Evolutionary conservation across 1,140 invertebrate genomes (phyloP), one percentile per base, ranked within the genome.

Genomic region (Microplitis mediator): DNA sequence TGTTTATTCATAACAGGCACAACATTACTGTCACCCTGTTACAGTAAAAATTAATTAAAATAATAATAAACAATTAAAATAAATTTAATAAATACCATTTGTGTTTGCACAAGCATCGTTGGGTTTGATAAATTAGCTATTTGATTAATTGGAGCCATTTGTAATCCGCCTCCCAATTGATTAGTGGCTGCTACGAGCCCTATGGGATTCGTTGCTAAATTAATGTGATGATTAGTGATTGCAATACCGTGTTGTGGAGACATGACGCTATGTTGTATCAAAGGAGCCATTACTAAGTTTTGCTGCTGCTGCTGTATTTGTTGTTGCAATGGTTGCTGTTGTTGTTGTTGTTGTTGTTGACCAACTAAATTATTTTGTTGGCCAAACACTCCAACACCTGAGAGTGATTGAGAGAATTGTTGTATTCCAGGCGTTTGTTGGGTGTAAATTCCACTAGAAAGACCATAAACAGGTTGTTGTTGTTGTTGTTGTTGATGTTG

Each of bases 51-150:
- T 32, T 6, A 56, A 72, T 6, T 51, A 60, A 67, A 66, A 51
- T 14, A 2, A 23, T 4, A 51, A 2, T 16, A 56, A 56, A 56
- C 14, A 64, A 51, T 52, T 65, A 54, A 52, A 65, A 14, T 62
- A 39, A 60, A 23, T 69, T 62, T 65, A 14, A 36, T 45, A 68
- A 62, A 64, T 79, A 84, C 79, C 81, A 83, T 81, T 79, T 82
- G 82, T 73, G 80, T 78, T 74, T 82, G 84, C 78, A 86, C 81
- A 11, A 76, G 9, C 70, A 85, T 78, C 3, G 77, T 64, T 50
- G 79, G 11, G 72, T 81, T 86, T n/a, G 81, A 70, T 39, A 82
- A 71, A 66, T 82, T 77, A 75, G 85, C 86, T 1, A 82, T 77
- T 76, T 81, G 82, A 74, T 72, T 74, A 34, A 74, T 72, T 34